A percentile compares a stretch with the other conserved stretches of the same genome.
Conservation (phyloP, 1,140 invertebrate genomes). For the Wasmannia auropunctata region DNA sequence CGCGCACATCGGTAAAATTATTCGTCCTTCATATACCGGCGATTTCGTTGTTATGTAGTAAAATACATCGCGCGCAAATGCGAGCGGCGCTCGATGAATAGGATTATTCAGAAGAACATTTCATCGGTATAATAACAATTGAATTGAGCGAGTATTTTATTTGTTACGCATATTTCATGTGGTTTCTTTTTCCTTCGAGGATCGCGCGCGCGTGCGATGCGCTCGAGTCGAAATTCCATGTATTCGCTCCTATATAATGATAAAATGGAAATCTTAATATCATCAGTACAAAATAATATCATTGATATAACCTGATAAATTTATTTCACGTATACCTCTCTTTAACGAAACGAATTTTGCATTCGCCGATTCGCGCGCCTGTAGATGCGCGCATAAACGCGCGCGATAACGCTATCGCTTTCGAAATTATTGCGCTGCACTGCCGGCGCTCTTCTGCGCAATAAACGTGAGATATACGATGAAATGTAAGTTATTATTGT, state of each 20-base stretch:
- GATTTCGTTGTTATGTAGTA: constrained; percentile 1
- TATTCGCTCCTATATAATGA: background rate
- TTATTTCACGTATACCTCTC: background rate
- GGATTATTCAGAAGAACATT: constrained; percentile 25
- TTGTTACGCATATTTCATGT: background rate
- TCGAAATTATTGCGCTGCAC: background rate
- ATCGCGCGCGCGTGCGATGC: background rate
- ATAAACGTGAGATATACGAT: constrained; percentile 7
- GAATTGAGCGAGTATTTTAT: background rate
- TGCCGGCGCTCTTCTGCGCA: background rate
- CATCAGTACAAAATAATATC: no score
- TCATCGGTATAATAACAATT: background rate
- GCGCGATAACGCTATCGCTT: constrained; percentile 2
- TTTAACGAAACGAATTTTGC: background rate
- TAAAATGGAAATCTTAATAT: background rate
- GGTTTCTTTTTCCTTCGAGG: background rate
- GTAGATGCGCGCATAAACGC: background rate
- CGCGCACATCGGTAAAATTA: constrained; percentile 51
- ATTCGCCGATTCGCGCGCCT: background rate
- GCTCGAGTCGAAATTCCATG: background rate
- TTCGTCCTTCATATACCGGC: constrained; percentile 8
- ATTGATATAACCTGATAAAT: background rate
- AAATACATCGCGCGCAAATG: constrained; percentile 15
- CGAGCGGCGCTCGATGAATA: background rate
- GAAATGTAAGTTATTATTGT: constrained; percentile 50